A percentile compares a stretch with the other conserved stretches of the same genome.
These are phyloP conservation scores for Camelus bactrianus DNA, from an alignment of 2,113 vertebrate genomes.

Conservation along the genomic window DNA sequence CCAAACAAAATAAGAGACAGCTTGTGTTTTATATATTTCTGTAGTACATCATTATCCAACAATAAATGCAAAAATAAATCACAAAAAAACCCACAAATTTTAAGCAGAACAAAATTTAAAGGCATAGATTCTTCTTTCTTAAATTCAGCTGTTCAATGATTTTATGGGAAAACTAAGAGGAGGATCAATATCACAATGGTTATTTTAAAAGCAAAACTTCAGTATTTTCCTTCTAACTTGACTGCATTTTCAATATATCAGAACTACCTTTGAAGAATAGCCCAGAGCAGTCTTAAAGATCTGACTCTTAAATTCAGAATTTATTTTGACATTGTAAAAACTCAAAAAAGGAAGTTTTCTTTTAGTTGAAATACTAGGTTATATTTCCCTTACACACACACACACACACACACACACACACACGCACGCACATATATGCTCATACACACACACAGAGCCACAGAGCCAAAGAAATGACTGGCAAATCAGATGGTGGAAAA, in stretches of 20 bases:
- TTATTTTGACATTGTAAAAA: slow-evolving; percentile 66
- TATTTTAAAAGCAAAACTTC: slow-evolving; percentile 72
- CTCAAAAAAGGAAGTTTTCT: slow-evolving; percentile 75
- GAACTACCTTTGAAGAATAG: slow-evolving; percentile 49
- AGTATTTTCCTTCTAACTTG: slow-evolving; percentile 18
- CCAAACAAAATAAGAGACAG: slow-evolving; percentile 77
- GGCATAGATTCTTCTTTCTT: slow-evolving; percentile 67
- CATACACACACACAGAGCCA: neutral
- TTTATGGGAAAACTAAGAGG: slow-evolving; percentile 47
- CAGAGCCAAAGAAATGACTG: slow-evolving; percentile 65
- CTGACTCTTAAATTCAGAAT: slow-evolving; percentile 68
- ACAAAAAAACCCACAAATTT: slow-evolving; percentile 50
- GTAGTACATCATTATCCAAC: slow-evolving; percentile 65
- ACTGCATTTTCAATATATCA: neutral
- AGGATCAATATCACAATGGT: neutral
- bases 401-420: slow-evolving; percentile 52
- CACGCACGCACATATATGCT: neutral
- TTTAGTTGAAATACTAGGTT: slow-evolving; percentile 69
- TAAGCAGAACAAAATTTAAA: slow-evolving; percentile 66
- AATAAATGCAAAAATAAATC: slow-evolving; percentile 71
- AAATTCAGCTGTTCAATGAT: neutral
- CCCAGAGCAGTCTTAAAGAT: slow-evolving; percentile 57
- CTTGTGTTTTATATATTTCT: slow-evolving; percentile 75
- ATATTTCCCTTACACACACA: slow-evolving; percentile 58
- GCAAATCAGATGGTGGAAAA: slow-evolving; percentile 66